phyloP scores from a whole-genome alignment of 2,113 vertebrate genomes.

The Struthidea cinerea region DNA sequence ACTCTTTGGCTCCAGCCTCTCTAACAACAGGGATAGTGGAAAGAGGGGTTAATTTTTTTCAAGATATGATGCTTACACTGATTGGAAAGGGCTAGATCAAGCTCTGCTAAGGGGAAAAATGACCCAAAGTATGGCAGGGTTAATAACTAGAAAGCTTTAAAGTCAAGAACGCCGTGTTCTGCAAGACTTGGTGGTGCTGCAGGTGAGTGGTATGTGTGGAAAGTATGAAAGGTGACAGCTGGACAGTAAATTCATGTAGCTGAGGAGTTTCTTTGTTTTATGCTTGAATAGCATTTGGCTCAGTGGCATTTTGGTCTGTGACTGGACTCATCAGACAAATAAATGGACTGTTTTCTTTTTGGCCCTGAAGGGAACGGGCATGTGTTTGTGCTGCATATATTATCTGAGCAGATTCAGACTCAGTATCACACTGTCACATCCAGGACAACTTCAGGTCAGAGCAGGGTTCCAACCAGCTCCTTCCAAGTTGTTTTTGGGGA shows the following conservation, averaged over 20 bases:
- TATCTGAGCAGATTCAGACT: background rate
- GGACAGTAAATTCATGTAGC: background rate
- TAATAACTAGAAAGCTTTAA: background rate
- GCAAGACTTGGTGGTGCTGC: background rate
- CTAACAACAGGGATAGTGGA: background rate
- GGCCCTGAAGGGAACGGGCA: background rate
- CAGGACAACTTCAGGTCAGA: background rate
- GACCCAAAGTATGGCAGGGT: background rate
- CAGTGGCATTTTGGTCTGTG: constrained; percentile 27
- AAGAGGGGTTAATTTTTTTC: background rate
- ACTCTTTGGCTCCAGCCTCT: background rate
- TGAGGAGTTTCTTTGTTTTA: constrained; percentile 22
- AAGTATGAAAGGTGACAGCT: constrained; percentile 11
- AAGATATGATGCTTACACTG: background rate
- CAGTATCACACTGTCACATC: background rate
- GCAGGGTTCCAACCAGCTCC: background rate
- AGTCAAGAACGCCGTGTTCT: background rate
- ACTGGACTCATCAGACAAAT: constrained; percentile 1
- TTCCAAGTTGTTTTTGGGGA: background rate
- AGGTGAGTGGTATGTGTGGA: background rate
- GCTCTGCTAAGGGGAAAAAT: background rate
- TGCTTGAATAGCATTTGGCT: constrained; percentile 30
- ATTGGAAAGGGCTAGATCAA: background rate
- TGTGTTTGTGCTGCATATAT: background rate
- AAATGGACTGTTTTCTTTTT: constrained; percentile 24